Evolutionary conservation across 2,888 invertebrate genomes (phyloP).

Genomic region (Hartigia nigra): DNA sequence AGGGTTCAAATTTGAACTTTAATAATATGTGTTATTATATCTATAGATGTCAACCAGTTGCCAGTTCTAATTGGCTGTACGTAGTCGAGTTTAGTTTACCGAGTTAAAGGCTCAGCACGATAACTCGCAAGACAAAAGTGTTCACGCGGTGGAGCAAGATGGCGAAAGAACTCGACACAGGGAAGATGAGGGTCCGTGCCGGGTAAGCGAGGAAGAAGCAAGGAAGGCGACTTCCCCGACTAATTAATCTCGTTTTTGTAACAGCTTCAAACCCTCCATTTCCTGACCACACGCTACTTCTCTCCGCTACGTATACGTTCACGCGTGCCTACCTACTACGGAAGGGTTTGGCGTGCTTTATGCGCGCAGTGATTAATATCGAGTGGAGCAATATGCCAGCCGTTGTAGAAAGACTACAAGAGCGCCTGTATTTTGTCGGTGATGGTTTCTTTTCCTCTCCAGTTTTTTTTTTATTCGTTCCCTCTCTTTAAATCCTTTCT

Average conservation of each 20-base stretch:
- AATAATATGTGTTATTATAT: background rate
- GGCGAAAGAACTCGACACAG: conserved; percentile 28
- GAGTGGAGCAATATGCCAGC: conserved; percentile 7
- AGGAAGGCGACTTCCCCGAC: conserved; percentile 31
- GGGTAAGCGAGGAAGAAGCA: conserved; percentile 32
- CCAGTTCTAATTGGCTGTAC: background rate
- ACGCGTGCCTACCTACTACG: background rate
- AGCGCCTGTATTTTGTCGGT: background rate
- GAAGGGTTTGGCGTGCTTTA: background rate
- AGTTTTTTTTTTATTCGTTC: background rate
- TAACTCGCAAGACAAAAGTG: conserved; percentile 31
- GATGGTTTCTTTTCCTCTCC: background rate
- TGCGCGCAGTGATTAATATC: background rate
- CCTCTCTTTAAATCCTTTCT: background rate
- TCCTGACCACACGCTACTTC: conserved; percentile 7
- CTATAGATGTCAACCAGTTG: background rate
- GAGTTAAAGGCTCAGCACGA: conserved; percentile 22
- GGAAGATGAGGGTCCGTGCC: conserved; percentile 33
- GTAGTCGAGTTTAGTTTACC: conserved; percentile 10
- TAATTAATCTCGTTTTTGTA: conserved; percentile 46
- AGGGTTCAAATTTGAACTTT: background rate
- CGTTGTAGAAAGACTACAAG: background rate
- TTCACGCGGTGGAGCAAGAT: conserved; percentile 28
- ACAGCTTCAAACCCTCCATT: conserved; percentile 3
- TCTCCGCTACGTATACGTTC: background rate